These are phyloP conservation scores for Anarrhichthys ocellatus DNA, from an alignment of 2,113 vertebrate genomes.

Conservation along the genomic window DNA sequence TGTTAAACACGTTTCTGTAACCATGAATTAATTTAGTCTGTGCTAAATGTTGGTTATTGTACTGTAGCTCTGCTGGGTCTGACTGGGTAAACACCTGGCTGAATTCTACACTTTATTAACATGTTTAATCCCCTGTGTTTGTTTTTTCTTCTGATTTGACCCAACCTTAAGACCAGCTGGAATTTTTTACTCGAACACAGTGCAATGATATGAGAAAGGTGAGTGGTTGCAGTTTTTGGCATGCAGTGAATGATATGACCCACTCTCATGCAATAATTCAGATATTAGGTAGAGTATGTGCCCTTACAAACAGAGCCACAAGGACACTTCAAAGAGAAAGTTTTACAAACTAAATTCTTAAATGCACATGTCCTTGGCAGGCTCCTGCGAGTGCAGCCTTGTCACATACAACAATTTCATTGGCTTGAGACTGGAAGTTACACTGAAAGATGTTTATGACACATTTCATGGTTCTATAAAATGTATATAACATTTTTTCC, in stretches of 20 bases:
- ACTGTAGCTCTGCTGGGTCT: background rate
- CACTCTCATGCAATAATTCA: slow-evolving; percentile 38
- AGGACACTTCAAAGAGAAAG: slow-evolving; percentile 20
- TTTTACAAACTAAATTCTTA: slow-evolving; percentile 10
- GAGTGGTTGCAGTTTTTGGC: background rate
- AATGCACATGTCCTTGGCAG: background rate
- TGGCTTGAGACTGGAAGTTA: background rate
- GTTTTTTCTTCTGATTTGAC: slow-evolving; percentile 14
- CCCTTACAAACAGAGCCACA: slow-evolving; percentile 25
- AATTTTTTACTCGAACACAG: background rate
- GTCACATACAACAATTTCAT: background rate
- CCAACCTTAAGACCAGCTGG: slow-evolving; percentile 20
- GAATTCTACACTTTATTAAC: background rate
- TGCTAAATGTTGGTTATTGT: background rate
- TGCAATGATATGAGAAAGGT: slow-evolving; percentile 22
- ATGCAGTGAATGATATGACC: slow-evolving; percentile 30
- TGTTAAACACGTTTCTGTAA: background rate
- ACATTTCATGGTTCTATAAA: background rate
- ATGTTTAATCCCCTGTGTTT: background rate
- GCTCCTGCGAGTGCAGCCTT: background rate
- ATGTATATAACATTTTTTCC: background rate
- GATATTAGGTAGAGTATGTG: slow-evolving; percentile 17
- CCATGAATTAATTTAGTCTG: background rate
- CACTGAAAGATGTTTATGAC: background rate
- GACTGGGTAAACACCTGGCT: background rate